Conservation (phyloP, 2,797 vertebrate species). For the Galago senegalensis region DNA sequence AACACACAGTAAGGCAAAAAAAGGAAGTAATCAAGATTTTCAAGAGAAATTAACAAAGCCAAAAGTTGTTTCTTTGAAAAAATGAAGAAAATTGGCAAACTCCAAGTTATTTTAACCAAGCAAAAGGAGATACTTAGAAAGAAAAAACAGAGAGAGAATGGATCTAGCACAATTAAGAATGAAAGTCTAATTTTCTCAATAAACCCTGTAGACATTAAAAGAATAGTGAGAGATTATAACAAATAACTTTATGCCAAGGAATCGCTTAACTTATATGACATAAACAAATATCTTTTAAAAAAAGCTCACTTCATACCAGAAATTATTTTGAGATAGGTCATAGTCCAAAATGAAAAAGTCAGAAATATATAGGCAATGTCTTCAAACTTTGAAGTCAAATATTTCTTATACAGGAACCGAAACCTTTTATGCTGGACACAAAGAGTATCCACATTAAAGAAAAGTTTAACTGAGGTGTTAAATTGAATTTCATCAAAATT, state of each 20-base stretch:
- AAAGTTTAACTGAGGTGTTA: neutral
- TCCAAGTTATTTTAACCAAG: neutral
- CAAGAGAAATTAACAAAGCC: neutral
- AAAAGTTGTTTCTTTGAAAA: neutral
- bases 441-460: neutral
- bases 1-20: neutral
- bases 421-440: neutral
- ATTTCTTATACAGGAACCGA: neutral
- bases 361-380: neutral
- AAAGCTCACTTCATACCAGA: neutral
- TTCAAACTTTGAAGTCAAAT: neutral
- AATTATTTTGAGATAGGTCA: neutral
- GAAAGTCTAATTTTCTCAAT: neutral
- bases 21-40: neutral
- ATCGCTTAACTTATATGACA: neutral
- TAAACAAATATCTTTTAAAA: neutral
- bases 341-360: neutral
- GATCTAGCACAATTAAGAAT: neutral
- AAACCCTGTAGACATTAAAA: neutral
- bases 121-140: neutral
- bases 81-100: neutral
- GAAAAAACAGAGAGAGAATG: neutral
- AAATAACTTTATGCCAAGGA: neutral
- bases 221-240: neutral
- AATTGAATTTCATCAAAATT: neutral